phyloP scores from a whole-genome alignment of 2,113 vertebrate species.

The Colius striatus region DNA sequence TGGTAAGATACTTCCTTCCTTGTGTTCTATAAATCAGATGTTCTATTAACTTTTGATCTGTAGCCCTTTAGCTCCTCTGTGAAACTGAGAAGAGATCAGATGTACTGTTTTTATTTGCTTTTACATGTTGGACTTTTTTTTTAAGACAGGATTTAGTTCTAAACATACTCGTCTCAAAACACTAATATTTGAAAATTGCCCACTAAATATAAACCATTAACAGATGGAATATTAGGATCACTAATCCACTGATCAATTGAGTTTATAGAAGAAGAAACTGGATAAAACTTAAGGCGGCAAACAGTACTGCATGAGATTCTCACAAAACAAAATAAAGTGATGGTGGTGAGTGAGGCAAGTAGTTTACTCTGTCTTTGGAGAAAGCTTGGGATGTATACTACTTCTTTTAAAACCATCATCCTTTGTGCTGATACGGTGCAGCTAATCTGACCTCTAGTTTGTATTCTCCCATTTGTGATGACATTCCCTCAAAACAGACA shows the following conservation, averaged over 20 bases:
- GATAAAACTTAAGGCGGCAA: neutral
- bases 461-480: neutral
- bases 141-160: neutral
- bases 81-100: neutral
- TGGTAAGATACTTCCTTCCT: neutral
- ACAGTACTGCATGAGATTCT: neutral
- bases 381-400: neutral
- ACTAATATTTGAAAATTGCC: neutral
- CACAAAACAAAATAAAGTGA: neutral
- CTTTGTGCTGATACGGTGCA: neutral
- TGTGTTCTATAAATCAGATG: neutral
- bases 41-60: neutral
- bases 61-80: neutral
- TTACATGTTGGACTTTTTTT: neutral
- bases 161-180: neutral
- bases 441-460: neutral
- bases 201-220: neutral
- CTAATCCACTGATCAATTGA: neutral
- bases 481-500: neutral
- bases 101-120: neutral
- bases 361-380: neutral
- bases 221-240: neutral
- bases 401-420: neutral
- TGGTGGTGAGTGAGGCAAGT: neutral
- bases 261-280: neutral